Evolutionary conservation across 2,888 invertebrate genomes (phyloP).

Genomic region (Trachelus iudaicus): DNA sequence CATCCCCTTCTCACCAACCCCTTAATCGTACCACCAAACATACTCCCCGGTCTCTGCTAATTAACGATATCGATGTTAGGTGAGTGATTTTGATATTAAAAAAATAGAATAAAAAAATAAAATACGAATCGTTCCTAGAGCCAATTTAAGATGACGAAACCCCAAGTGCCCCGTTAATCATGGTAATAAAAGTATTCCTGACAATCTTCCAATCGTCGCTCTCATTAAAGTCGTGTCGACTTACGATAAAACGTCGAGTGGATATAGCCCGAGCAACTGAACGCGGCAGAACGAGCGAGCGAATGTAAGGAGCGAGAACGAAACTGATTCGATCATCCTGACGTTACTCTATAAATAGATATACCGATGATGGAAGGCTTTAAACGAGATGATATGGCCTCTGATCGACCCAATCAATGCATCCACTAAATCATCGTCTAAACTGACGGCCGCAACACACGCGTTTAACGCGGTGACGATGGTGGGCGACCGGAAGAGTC

Average conservation of each 20-base stretch:
- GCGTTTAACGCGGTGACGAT: conserved; percentile 51
- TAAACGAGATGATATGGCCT: conserved; percentile 64
- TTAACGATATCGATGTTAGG: neutral
- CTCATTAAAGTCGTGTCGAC: neutral
- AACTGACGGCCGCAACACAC: conserved; percentile 61
- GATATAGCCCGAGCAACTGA: conserved; percentile 26
- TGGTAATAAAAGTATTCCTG: conserved; percentile 22
- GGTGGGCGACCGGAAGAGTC: conserved; percentile 64
- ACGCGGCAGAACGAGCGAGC: conserved; percentile 4
- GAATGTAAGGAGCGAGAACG: conserved; percentile 28
- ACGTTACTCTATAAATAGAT: conserved; percentile 59
- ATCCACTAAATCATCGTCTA: conserved; percentile 66
- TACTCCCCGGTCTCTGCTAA: neutral
- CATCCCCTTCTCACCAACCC: conserved; percentile 16
- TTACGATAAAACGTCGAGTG: neutral
- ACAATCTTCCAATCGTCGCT: conserved; percentile 49
- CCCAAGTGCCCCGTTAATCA: neutral
- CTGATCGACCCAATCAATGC: conserved; percentile 65
- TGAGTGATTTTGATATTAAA: neutral
- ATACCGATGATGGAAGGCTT: conserved; percentile 61
- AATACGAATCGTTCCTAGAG: neutral
- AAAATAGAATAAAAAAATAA: neutral
- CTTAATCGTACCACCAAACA: conserved; percentile 2
- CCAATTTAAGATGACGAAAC: neutral
- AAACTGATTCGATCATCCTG: conserved; percentile 61